These are phyloP conservation scores for human (Homo sapiens) DNA, from an alignment of 2,113 vertebrate genomes.

Conservation along the genomic window GRCh38 chr4:99735501-99736000, in stretches of 20 bases:
- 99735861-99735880: neutral
- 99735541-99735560: neutral
- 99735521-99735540: neutral
- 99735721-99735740: neutral
- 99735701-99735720: neutral
- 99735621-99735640: neutral
- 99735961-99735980: neutral
- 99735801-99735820: neutral
- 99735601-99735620: neutral
- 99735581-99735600: neutral
- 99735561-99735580: neutral
- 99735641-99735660: neutral
- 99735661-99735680: neutral
- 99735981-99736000: constrained; percentile 64
- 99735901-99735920: neutral
- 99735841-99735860: neutral
- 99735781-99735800: neutral
- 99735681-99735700: neutral
- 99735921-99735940: neutral
- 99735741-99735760: neutral
- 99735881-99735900: neutral
- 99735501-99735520: neutral
- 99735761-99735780: neutral
- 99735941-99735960: neutral
- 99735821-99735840: neutral